Conservation (phyloP, 2,888 invertebrate genomes). For the Lymantria dispar region DNA sequence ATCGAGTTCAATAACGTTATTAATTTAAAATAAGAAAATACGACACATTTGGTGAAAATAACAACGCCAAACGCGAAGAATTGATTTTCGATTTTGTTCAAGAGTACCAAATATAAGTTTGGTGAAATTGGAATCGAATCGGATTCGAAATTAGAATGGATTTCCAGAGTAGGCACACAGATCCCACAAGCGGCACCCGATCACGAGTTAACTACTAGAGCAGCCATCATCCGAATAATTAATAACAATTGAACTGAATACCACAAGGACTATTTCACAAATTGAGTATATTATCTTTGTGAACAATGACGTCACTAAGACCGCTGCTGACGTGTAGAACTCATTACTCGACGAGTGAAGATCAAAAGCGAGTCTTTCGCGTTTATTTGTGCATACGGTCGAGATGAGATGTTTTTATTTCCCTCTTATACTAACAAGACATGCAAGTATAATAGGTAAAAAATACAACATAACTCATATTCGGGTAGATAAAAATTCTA, state of each 20-base stretch:
- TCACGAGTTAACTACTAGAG: too few species aligned
- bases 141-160: too few species aligned
- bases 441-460: conserved; percentile 28
- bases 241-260: not conserved
- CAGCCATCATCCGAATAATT: too few species aligned
- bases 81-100: too few species aligned
- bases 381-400: conserved; percentile 48
- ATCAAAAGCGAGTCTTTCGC: conserved; percentile 48
- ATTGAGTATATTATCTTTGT: conserved; percentile 26
- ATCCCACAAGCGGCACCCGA: too few species aligned
- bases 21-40: too few species aligned
- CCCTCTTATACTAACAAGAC: conserved; percentile 37
- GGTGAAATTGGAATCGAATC: too few species aligned
- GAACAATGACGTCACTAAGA: conserved; percentile 9
- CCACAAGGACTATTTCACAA: conserved; percentile 1
- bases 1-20: too few species aligned
- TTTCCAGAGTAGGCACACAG: too few species aligned
- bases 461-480: conserved; percentile 20
- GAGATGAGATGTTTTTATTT: conserved; percentile 29
- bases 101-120: too few species aligned
- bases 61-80: too few species aligned
- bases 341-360: conserved; percentile 46
- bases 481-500: conserved; percentile 12
- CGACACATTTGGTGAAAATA: too few species aligned
- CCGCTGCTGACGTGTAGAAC: conserved; percentile 23